phyloP scores from a whole-genome alignment of 2,888 invertebrate species.

The Trisateles emortualis region DNA sequence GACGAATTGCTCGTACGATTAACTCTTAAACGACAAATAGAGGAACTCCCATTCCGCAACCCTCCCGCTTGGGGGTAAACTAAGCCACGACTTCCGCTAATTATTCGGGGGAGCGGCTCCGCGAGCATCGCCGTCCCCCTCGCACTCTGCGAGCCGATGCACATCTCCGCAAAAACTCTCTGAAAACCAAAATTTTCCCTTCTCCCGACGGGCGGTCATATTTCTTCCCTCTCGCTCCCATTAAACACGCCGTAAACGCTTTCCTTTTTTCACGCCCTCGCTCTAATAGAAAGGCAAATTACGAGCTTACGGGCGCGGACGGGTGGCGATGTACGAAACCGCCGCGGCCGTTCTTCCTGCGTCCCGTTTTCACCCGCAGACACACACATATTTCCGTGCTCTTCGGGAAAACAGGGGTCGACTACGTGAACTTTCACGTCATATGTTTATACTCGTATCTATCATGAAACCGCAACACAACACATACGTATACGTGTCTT shows the following conservation, averaged over 20 bases:
- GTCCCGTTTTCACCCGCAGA: conserved; percentile 71
- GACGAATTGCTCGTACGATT: conserved; percentile 86
- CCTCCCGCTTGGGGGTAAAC: conserved; percentile 79
- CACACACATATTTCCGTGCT: conserved; percentile 67
- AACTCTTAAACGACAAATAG: conserved; percentile 87
- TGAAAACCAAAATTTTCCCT: conserved; percentile 86
- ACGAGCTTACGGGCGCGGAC: conserved; percentile 87
- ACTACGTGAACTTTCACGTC: conserved; percentile 82
- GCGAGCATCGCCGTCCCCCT: conserved; percentile 76
- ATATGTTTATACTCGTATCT: conserved; percentile 71
- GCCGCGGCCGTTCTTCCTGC: conserved; percentile 70
- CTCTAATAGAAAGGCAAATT: conserved; percentile 87
- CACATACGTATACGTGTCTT: conserved; percentile 14
- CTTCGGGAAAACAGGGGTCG: conserved; percentile 78
- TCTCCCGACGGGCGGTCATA: conserved; percentile 83
- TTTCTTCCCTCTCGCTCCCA: conserved; percentile 87
- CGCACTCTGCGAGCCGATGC: conserved; percentile 79
- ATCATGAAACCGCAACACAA: conserved; percentile 41
- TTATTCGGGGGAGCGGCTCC: conserved; percentile 80
- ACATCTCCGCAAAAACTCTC: conserved; percentile 85
- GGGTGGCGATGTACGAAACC: conserved; percentile 87
- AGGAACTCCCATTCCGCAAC: conserved; percentile 81
- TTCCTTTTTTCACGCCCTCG: conserved; percentile 87
- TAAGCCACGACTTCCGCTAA: conserved; percentile 86
- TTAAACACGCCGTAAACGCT: conserved; percentile 87